Conservation (phyloP, 2,113 vertebrate genomes). For the Mormyrus lacerda region DNA sequence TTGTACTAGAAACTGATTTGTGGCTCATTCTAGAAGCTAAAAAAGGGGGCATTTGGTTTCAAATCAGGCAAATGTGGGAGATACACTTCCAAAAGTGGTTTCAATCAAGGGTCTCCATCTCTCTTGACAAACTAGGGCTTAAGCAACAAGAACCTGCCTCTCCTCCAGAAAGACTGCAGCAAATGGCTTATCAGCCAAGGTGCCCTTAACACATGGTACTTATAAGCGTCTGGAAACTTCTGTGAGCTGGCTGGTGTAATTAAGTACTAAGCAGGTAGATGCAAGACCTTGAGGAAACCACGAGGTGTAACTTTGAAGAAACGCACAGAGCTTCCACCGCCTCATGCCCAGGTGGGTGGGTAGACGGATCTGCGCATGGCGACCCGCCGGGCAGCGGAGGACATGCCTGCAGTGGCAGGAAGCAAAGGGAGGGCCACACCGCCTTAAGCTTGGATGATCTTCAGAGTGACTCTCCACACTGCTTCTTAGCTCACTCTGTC, state of each 20-base stretch:
- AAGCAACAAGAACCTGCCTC: neutral
- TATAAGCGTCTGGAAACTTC: neutral
- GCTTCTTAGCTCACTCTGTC: neutral
- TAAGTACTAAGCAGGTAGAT: neutral
- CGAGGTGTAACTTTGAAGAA: neutral
- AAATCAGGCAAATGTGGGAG: neutral
- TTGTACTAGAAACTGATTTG: conserved; percentile 29
- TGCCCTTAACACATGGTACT: neutral
- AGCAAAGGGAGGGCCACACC: neutral
- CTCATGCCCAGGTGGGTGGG: neutral
- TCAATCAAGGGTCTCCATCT: neutral
- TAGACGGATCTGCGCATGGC: neutral
- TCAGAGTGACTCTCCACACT: neutral
- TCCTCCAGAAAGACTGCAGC: neutral
- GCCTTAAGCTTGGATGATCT: neutral
- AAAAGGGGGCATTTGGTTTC: neutral
- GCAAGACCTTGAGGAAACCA: neutral
- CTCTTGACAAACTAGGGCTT: neutral
- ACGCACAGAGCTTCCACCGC: neutral
- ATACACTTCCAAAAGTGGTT: neutral
- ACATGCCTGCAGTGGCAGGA: neutral
- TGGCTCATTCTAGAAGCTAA: conserved; percentile 28
- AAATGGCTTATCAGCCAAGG: neutral
- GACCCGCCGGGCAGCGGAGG: neutral
- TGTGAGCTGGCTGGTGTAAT: neutral